Percentiles rank a stretch among this genome's conserved stretches.
Conservation (phyloP, 2,888 invertebrate species). For the Desoria tigrina region DNA sequence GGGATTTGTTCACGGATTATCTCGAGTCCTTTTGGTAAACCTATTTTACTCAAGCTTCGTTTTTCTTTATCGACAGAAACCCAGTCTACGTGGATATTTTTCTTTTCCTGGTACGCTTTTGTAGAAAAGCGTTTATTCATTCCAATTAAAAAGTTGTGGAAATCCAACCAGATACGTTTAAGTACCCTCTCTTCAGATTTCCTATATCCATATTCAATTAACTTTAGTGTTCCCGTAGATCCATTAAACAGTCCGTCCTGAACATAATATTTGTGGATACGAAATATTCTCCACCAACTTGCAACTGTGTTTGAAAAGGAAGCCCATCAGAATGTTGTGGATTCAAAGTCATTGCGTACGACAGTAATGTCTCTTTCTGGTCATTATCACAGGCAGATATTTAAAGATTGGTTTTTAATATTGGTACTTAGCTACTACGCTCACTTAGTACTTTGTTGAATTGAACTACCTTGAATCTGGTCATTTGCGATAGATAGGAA, state of each 20-base stretch:
- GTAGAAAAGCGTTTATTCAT: background rate
- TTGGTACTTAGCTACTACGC: no score
- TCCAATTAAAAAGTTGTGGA: constrained; percentile 31
- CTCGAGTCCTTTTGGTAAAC: constrained; percentile 7
- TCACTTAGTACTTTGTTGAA: no score
- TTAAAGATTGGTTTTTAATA: constrained; percentile 12
- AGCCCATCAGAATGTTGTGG: constrained; percentile 46
- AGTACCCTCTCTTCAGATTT: background rate
- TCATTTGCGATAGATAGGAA: constrained; percentile 15
- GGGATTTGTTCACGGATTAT: constrained; percentile 45
- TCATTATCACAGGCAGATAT: constrained; percentile 1
- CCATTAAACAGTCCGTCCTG: constrained; percentile 48
- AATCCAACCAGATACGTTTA: constrained; percentile 26
- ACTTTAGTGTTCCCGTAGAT: constrained; percentile 33
- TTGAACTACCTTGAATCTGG: constrained; percentile 1
- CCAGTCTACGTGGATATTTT: no score
- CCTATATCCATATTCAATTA: constrained; percentile 23
- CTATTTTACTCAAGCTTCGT: constrained; percentile 1
- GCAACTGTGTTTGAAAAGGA: constrained; percentile 41
- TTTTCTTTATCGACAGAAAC: no score
- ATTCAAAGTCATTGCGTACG: constrained; percentile 15
- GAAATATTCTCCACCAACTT: constrained; percentile 46
- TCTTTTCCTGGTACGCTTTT: background rate
- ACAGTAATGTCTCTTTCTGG: constrained; percentile 6
- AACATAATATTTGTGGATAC: constrained; percentile 41